Evolutionary conservation across 2,797 vertebrate species (phyloP), one percentile per base, ranked within the genome.

Genomic region (Falco cherrug): DNA sequence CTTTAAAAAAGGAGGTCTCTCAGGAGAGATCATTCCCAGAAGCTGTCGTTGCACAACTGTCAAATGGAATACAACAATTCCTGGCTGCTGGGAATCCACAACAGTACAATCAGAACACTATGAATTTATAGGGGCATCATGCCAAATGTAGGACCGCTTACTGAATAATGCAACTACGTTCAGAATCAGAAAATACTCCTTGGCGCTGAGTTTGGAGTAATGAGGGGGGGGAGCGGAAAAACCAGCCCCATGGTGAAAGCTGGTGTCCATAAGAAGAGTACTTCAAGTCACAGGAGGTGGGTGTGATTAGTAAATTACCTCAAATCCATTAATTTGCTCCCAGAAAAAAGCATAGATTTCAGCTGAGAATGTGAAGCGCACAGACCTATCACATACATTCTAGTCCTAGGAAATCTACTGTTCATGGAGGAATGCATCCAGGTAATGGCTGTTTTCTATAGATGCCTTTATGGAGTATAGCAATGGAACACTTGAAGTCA

Each of bases 381-480:
- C 20, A 65, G 28, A 59, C 4, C 8, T 33, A 13, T 63, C 24
- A 17, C 5, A 16, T 5, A 17, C 6, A 57, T 45, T 80, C 39
- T 39, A 79, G 60, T 39, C 50, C 70, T 24, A 35, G 48, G 70
- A 83, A 82, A 47, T 6, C 41, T 26, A 50, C 16, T 16, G 17
- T 11, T 69, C 11, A 18, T 51, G 31, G 19, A 71, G 25, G 86
- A 51, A n/a, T 35, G 48, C 63, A 86, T 68, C 18, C 43, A 73
- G 18, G 50, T 73, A 67, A 67, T n/a, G 45, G 12, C 17, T 97
- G 61, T 96, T 96, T 97, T 87, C 84, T 93, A 9, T 29, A 99
- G 99, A 99, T 97, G 99, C 99, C 89, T 92, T 99, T 41, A 99
- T 99, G 98, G 97, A 98, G 11, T 99, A 98, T 11, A 98, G 98